Evolutionary conservation across 2,888 invertebrate genomes (phyloP).

Genomic region (Sinohyriopsis cumingii): DNA sequence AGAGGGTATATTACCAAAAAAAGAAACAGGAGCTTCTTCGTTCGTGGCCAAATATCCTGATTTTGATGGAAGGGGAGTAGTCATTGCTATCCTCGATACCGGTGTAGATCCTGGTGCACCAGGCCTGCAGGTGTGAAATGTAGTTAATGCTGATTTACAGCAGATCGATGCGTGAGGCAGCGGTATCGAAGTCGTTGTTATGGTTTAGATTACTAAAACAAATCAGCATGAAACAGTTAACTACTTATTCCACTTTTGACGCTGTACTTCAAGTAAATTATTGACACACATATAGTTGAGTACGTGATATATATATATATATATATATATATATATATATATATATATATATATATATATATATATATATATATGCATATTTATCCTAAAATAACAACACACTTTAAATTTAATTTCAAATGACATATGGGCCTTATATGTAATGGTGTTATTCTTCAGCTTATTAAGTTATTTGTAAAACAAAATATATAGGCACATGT

Average conservation of each 20-base stretch:
- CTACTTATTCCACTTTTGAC: not conserved
- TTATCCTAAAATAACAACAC: no score
- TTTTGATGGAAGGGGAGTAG: conserved; percentile 91
- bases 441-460: no score
- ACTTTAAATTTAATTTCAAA: no score
- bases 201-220: not conserved
- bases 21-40: conserved; percentile 91
- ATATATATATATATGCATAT: no score
- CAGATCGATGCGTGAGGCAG: not conserved
- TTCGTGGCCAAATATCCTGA: conserved; percentile 91
- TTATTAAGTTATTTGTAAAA: no score
- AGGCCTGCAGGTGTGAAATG: conserved; percentile 84
- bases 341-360: no score
- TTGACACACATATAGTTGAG: no score
- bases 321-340: no score
- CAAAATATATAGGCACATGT: no score
- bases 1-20: conserved; percentile 81
- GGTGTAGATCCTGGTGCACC: conserved; percentile 97
- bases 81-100: conserved; percentile 97
- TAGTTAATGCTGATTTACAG: not conserved
- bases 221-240: not conserved
- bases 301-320: no score
- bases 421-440: no score
- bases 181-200: not conserved
- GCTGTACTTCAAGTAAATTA: no score